These are phyloP conservation scores for Pseudoatta argentina DNA, from an alignment of 1,140 invertebrate species.

Conservation along the genomic window DNA sequence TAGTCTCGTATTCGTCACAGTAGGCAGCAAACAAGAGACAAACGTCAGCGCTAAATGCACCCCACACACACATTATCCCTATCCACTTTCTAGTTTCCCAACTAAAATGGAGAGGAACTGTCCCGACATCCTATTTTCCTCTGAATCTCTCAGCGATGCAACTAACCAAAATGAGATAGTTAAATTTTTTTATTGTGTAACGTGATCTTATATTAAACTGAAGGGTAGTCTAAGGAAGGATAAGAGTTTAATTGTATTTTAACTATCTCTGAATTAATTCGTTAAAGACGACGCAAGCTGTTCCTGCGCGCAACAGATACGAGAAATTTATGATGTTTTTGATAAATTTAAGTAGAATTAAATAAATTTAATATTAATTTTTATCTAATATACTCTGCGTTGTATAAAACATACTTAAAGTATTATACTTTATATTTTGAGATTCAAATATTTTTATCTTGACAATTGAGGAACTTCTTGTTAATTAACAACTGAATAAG, in stretches of 20 bases:
- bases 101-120: conserved; percentile 17
- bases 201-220: conserved; percentile 23
- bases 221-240: not conserved
- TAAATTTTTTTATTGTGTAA: conserved; percentile 21
- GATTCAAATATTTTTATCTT: not conserved
- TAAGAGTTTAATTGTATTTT: conserved; percentile 36
- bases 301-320: conserved; percentile 1
- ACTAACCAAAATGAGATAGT: not conserved
- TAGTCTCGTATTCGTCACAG: not conserved
- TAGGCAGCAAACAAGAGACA: conserved; percentile 29
- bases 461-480: not conserved
- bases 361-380: conserved; percentile 5
- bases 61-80: not conserved
- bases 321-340: not conserved
- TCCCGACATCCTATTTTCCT: conserved; percentile 12
- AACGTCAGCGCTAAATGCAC: conserved; percentile 36
- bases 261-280: conserved; percentile 28
- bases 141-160: not conserved
- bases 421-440: not conserved
- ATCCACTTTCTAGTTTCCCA: conserved; percentile 25
- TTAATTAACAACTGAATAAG: conserved; percentile 30
- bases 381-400: not conserved
- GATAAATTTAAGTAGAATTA: not conserved
- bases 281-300: not conserved
- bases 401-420: conserved; percentile 1